Evolutionary conservation across 1,140 invertebrate species (phyloP).

Genomic region (Adoxophyes honmai): DNA sequence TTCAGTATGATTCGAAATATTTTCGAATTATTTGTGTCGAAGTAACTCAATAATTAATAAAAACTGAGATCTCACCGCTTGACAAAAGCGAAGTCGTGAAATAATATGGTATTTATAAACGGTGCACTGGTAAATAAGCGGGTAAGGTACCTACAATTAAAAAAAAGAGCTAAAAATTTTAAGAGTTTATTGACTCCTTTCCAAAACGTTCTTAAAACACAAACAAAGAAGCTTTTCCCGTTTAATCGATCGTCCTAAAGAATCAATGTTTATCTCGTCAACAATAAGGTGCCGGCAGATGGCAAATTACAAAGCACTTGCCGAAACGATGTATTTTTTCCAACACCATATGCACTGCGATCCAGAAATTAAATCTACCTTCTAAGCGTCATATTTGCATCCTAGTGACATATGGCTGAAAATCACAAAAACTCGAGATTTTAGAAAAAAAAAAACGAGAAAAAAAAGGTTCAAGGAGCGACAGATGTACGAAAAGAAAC

Average conservation of each 20-base stretch:
- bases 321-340: slow-evolving; percentile 64
- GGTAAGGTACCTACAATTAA: too few species aligned
- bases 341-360: slow-evolving; percentile 58
- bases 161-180: too few species aligned
- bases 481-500: slow-evolving; percentile 72
- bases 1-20: too few species aligned
- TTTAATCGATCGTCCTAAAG: too few species aligned
- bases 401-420: slow-evolving; percentile 57
- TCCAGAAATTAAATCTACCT: slow-evolving; percentile 50
- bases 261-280: slow-evolving; percentile 22
- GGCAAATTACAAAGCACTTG: slow-evolving; percentile 50
- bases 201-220: not conserved
- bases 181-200: too few species aligned
- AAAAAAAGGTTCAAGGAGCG: slow-evolving; percentile 56
- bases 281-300: slow-evolving; percentile 50
- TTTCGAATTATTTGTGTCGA: too few species aligned
- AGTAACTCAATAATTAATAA: too few species aligned
- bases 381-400: slow-evolving; percentile 67
- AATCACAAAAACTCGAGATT: slow-evolving; percentile 54
- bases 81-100: too few species aligned
- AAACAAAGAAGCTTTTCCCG: not conserved
- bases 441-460: slow-evolving; percentile 50
- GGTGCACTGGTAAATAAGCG: too few species aligned
- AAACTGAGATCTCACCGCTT: too few species aligned
- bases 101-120: too few species aligned